Evolutionary conservation across 1,140 invertebrate species (phyloP).

Genomic region (Palaemon carinicauda): DNA sequence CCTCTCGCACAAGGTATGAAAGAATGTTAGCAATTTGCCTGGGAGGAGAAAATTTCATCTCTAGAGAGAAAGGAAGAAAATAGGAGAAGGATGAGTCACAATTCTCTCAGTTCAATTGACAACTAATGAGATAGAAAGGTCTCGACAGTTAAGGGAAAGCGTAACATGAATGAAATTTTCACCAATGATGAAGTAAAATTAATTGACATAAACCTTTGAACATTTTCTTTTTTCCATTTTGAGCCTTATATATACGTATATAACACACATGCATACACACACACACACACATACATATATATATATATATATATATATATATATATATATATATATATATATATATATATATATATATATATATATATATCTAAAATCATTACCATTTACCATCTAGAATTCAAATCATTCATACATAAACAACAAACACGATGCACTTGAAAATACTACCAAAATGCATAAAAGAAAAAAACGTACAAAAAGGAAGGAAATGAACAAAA

Average conservation of each 20-base stretch:
- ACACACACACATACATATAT: not conserved
- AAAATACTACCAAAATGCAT: not conserved
- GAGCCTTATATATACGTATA: too few relatives aligned
- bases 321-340: not conserved
- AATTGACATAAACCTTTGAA: too few relatives aligned
- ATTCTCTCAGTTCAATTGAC: not conserved
- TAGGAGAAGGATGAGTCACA: too few relatives aligned
- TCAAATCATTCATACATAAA: not conserved
- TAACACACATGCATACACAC: not conserved
- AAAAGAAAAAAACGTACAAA: not conserved
- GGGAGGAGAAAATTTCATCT: too few relatives aligned
- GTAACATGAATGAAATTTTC: not conserved
- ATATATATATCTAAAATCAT: not conserved
- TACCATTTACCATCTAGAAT: too few relatives aligned
- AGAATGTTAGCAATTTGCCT: too few relatives aligned
- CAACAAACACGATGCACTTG: not conserved
- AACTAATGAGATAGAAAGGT: too few relatives aligned
- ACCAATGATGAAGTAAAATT: not conserved
- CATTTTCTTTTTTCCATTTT: too few relatives aligned
- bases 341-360: not conserved
- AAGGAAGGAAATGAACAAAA: not conserved
- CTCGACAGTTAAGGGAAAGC: too few relatives aligned
- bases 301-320: not conserved
- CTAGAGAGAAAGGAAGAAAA: too few relatives aligned
- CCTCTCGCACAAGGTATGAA: too few relatives aligned